Base-by-base conservation (phyloP, 2,888 invertebrate species). In the Meiosimyza decipiens region DNA sequence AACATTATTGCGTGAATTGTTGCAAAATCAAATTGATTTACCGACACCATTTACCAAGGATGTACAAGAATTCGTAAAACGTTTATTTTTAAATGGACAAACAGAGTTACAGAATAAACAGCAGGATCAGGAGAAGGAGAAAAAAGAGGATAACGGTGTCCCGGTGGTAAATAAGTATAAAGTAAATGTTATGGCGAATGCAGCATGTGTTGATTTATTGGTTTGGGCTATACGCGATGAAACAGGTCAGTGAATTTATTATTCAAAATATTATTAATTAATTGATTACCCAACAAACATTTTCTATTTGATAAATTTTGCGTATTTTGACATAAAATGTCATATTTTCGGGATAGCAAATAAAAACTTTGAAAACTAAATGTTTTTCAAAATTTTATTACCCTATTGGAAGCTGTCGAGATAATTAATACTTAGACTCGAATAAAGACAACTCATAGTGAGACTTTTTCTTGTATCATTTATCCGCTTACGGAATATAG, bases 201-300 rank as follows among this genome's bases (percentile, higher is more conserved):
- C 98, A 0, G 97, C 97, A 1, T 99, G 98, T 83, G 97, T 99
- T 0, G 98, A 99, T 87, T 89, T 99, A 9, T 90, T 99, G 2
- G 98, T 99, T 49, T 99, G 99, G 99, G 97, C 98, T 1, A 97
- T 98, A 78, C 94, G 95, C 1, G 98, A 98, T 86, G 98, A 98
- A 89, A 95, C 95, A 83, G 97, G 97, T 96, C 86, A 88, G 83
- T 78, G 59, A 55, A 51, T n/a, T 15, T 50, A 16, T 50, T 71
- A 50, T 63, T 11, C 28, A 28, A 3, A 28, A 28, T 5, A 11
- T 28, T 4, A 28, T 28, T 3, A 28, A 28, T 28, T 28, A 28
- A 28, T 28, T 28, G 28, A 40, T 6, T 40, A 40, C 40, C 40
- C 40, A 40, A 40, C 40, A 40, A 40, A 40, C 40, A 40, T 9